Evolutionary conservation across 2,888 invertebrate species (phyloP), one percentile per base, ranked within the genome.

Genomic region (Tridacna crocea): DNA sequence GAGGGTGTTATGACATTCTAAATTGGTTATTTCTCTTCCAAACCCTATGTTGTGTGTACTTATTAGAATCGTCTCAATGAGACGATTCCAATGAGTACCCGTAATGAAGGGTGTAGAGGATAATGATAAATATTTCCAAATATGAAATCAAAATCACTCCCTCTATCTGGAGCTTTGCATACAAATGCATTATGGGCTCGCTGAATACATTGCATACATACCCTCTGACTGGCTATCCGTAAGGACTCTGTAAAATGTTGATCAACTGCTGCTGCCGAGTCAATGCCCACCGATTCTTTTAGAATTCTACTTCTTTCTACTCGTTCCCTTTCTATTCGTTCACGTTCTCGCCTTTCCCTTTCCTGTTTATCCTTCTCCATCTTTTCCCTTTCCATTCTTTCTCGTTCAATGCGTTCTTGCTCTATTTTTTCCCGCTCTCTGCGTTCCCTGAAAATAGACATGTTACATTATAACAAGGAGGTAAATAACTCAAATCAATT

Each of bases 191-290:
- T 36, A 4, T 2, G 36, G 36, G 36, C 36, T 36, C 3, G 36
- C 8, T 36, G 36, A 36, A 36, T 36, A 36, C 36, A 6, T 55
- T 6, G 55, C 15, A 22, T 19, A 79, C 89, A 77, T 83, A 92
- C 92, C 89, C 88, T 82, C 73, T 91, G 91, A 80, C 87, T 90
- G 26, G 90, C 90, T 51, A 90, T 82, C 65, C 90, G 84, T 47
- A 98, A 95, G 87, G 98, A 97, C 95, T 98, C 97, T 93, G 97
- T 97, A 95, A 98, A 98, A 95, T 98, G 98, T 95, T 97, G 97
- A 91, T 97, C 96, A 82, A 98, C 94, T 27, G 94, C 93, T 15
- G 92, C 93, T 61, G 89, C 88, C 0, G 93, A 91, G 73, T 92
- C 92, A 17, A 70, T 70, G 17, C 70, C 70, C 2, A 90, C 90